A percentile compares a stretch with the other conserved stretches of the same genome.
Conservation (phyloP, 2,113 vertebrate genomes). For the Pedetes capensis region DNA sequence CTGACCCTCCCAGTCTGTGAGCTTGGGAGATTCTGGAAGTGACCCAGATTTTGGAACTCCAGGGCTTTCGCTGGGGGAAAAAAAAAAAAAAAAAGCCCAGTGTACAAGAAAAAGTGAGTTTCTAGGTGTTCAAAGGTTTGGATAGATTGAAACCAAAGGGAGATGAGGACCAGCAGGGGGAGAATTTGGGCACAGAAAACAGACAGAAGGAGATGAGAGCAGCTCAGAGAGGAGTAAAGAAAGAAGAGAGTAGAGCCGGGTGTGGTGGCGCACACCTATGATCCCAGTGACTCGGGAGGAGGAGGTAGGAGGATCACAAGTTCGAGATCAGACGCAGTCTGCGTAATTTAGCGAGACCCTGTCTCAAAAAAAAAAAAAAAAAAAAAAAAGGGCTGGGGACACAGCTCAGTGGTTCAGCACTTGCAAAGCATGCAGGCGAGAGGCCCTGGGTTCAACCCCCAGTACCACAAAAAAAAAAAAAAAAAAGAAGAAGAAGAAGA, state of each 20-base stretch:
- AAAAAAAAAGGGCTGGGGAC: no score
- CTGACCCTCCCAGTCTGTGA: neutral
- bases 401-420: no score
- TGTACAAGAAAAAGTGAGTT: neutral
- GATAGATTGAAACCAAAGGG: neutral
- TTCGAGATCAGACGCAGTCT: no score
- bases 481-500: neutral
- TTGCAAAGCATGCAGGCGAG: no score
- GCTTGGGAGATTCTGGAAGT: neutral
- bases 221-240: neutral
- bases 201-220: neutral
- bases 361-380: no score
- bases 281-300: no score
- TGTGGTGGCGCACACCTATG: no score
- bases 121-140: neutral
- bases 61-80: neutral
- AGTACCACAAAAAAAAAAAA: no score
- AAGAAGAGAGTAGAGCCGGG: no score
- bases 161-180: neutral
- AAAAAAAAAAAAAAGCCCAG: neutral
- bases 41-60: neutral
- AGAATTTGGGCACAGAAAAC: neutral
- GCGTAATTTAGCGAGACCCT: no score
- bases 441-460: no score
- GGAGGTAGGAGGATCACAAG: no score